These are phyloP conservation scores for Pomatorhinus ruficollis DNA, from an alignment of 2,113 vertebrate genomes.

Conservation along the genomic window DNA sequence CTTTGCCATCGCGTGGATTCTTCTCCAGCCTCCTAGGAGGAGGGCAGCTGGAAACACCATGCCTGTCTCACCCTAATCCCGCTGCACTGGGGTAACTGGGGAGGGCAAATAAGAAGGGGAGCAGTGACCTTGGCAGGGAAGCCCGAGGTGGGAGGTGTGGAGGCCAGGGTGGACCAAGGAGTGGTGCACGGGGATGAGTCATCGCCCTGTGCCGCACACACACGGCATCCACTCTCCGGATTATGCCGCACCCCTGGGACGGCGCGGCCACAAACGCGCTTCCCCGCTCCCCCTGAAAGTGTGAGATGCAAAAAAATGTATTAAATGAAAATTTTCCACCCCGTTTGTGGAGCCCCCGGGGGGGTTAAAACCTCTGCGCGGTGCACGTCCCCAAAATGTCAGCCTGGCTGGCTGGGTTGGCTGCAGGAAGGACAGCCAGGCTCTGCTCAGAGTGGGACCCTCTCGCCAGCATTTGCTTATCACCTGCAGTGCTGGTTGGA, in stretches of 20 bases:
- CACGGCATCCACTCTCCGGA: not conserved
- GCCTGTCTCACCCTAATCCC: not conserved
- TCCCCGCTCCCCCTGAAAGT: not conserved
- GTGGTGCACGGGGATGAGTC: constrained; percentile 5
- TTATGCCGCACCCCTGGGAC: constrained; percentile 10
- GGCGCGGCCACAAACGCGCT: not conserved
- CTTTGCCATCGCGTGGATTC: not conserved
- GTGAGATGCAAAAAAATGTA: not conserved
- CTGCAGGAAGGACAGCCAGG: not conserved
- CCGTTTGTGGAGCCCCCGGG: not conserved
- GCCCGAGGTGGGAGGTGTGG: not conserved
- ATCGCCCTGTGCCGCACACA: not conserved
- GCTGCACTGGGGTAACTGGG: not conserved
- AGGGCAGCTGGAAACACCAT: not conserved
- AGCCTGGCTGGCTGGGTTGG: not conserved
- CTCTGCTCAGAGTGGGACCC: not conserved
- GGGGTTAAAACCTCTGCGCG: not conserved
- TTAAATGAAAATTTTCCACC: constrained; percentile 46
- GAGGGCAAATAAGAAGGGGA: not conserved
- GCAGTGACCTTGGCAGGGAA: not conserved
- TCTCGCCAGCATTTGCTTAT: not conserved
- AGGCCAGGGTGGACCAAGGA: not conserved
- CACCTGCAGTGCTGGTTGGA: constrained; percentile 58
- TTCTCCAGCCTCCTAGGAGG: not conserved
- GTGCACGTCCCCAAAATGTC: not conserved